These are phyloP conservation scores for Eupeodes corollae DNA, from an alignment of 1,140 invertebrate species.

Conservation along the genomic window DNA sequence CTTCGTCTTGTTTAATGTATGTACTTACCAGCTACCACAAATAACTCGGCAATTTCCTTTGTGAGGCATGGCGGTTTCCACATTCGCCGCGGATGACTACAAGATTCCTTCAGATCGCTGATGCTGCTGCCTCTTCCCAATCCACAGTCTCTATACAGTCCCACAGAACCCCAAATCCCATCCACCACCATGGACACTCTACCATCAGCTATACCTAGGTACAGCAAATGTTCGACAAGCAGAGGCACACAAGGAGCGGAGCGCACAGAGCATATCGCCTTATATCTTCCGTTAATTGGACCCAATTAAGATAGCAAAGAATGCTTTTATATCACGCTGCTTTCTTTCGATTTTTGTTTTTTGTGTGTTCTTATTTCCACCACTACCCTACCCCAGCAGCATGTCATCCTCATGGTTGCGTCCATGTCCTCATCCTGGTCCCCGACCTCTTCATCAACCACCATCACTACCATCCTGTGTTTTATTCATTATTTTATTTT, in stretches of 20 bases:
- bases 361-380: not conserved
- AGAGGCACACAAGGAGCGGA: not conserved
- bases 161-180: no score
- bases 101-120: no score
- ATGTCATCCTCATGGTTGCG: no score
- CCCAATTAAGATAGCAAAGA: not conserved
- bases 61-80: not conserved
- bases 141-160: no score
- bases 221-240: not conserved
- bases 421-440: not conserved
- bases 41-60: not conserved
- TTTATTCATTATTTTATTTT: not conserved
- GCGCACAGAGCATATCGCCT: not conserved
- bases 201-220: no score
- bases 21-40: no score
- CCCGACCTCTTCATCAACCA: not conserved
- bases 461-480: no score
- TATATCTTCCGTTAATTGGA: not conserved
- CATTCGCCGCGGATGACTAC: no score
- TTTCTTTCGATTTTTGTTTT: no score
- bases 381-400: not conserved
- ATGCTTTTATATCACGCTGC: no score
- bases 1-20: no score
- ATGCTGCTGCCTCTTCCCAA: no score
- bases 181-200: not conserved